Conservation (phyloP, 2,888 invertebrate species). For the Beris chalybata region DNA sequence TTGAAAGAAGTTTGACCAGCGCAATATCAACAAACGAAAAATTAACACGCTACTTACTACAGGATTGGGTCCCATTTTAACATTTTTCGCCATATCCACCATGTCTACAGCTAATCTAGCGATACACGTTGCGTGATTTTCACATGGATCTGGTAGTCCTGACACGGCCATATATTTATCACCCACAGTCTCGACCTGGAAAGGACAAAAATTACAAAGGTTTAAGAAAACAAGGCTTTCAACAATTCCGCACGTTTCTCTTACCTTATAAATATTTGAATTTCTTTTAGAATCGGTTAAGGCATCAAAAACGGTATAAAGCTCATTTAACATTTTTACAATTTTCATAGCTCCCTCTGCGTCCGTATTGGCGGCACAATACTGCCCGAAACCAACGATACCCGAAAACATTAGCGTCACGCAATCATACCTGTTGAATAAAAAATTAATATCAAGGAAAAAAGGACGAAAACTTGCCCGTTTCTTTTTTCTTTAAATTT, state of each 20-base stretch:
- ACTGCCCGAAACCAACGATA: slow-evolving; percentile 87
- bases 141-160: slow-evolving; percentile 89
- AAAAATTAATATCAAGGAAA: not conserved
- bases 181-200: slow-evolving; percentile 93
- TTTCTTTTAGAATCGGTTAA: slow-evolving; percentile 90
- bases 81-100: slow-evolving; percentile 90
- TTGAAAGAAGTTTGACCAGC: not conserved
- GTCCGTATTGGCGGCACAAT: slow-evolving; percentile 88
- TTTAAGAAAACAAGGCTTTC: not conserved
- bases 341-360: slow-evolving; percentile 95
- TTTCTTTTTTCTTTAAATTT: slow-evolving; percentile 1
- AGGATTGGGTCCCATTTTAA: slow-evolving; percentile 82
- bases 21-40: not conserved
- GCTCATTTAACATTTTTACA: slow-evolving; percentile 87
- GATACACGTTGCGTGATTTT: slow-evolving; percentile 88
- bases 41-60: slow-evolving; percentile 66
- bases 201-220: not conserved
- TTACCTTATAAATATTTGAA: slow-evolving; percentile 92
- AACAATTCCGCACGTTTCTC: slow-evolving; percentile 13
- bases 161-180: slow-evolving; percentile 99
- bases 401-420: slow-evolving; percentile 95
- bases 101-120: slow-evolving; percentile 88
- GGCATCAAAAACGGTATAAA: slow-evolving; percentile 93
- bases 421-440: slow-evolving; percentile 71
- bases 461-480: no score